Evolutionary conservation across 2,888 invertebrate species (phyloP), one percentile per base, ranked within the genome.

Genomic region (Phytoseiulus persimilis): DNA sequence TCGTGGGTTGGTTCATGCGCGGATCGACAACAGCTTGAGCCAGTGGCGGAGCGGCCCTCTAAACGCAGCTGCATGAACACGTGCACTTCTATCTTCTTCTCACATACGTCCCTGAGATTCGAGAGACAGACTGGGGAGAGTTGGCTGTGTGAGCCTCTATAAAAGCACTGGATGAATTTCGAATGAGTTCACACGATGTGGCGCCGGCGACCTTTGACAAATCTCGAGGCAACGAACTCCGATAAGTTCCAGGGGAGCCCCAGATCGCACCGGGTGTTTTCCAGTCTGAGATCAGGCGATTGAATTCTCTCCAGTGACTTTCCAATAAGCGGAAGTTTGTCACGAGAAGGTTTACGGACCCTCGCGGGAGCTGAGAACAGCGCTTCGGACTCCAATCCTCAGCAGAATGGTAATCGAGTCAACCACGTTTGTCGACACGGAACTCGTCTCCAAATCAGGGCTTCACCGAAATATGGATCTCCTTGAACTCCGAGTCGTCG

Each of bases 1-100:
- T 65, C 65, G 65, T 65, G 65, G 65, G 65, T 65, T 65, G 65
- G 65, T 14, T 65, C 65, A 65, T 65, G 65, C 65, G 65, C 65
- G 65, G 65, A 28, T 65, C 65, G 65, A 65, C 65, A 65, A 65
- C 65, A 65, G 65, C 65, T 65, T 65, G 65, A 65, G 65, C 65
- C 65, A 65, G 65, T 28, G 28, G 65, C 65, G 18, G 65, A 65
- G 14, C 65, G 65, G 65, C 65, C 65, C 5, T 65, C 65, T 65
- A 65, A 65, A 32, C 87, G 45, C 87, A 87, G 87, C 87, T 87
- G 87, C 32, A 32, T 45, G 87, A 87, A 87, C 87, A 87, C 87
- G 87, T 87, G 87, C 87, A 87, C 87, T 87, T 65, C 65, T 65
- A 65, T 65, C 65, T 65, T 65, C 65, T 65, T 65, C 65, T 65